These are phyloP conservation scores for Heptranchias perlo DNA, from an alignment of 2,113 vertebrate species.

Conservation along the genomic window DNA sequence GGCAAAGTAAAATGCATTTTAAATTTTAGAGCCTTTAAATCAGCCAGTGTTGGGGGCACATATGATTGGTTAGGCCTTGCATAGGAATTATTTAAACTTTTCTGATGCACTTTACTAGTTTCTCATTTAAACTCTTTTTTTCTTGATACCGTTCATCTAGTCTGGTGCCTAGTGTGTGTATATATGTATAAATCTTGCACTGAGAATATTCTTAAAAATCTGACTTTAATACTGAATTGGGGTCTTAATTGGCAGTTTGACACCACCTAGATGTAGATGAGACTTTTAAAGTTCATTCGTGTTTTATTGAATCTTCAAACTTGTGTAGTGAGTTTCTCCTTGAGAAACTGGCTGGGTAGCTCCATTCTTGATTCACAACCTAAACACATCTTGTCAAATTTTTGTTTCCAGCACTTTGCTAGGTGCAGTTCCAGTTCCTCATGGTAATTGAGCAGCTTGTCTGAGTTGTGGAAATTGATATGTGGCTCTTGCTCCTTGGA, in stretches of 20 bases:
- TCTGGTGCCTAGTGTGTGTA: not conserved
- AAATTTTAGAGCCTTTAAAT: not conserved
- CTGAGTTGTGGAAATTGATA: not conserved
- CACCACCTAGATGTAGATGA: too few relatives aligned
- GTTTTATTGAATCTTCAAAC: not conserved
- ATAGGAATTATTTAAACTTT: not conserved
- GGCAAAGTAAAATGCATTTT: not conserved
- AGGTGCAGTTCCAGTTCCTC: not conserved
- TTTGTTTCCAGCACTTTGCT: not conserved
- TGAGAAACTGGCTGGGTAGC: not conserved
- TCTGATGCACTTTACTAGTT: constrained; percentile 10
- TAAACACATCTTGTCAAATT: not conserved
- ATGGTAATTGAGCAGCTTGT: not conserved
- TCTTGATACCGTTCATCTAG: not conserved
- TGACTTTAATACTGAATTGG: not conserved
- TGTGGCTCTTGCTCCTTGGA: not conserved
- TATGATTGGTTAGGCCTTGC: not conserved
- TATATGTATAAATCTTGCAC: not conserved
- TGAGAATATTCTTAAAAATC: not conserved
- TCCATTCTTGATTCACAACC: not conserved
- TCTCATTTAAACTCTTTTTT: too few relatives aligned
- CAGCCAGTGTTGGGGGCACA: not conserved
- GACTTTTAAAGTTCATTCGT: not conserved
- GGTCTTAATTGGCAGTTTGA: not conserved
- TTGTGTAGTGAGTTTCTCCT: not conserved